A percentile compares a stretch with the other conserved stretches of the same genome.
These are phyloP conservation scores for Eufriesea mexicana DNA, from an alignment of 1,140 invertebrate species.

Conservation along the genomic window DNA sequence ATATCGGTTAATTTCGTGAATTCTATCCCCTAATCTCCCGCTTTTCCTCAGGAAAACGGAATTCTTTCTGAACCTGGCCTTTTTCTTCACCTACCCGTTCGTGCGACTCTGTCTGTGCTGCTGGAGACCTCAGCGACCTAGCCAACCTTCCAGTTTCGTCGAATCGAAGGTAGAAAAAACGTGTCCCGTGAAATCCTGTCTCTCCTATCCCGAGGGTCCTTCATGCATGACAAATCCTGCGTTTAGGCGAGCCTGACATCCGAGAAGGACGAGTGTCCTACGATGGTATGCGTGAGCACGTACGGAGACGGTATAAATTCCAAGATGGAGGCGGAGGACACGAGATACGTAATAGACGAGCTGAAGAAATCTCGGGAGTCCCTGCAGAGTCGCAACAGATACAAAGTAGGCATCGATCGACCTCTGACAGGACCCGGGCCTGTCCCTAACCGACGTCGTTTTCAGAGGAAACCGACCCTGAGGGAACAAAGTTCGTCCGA, in stretches of 20 bases:
- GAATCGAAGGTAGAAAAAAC: slow-evolving; percentile 61
- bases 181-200: not conserved
- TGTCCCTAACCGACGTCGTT: not conserved
- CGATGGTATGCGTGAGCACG: slow-evolving; percentile 59
- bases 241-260: not conserved
- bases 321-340: slow-evolving; percentile 68
- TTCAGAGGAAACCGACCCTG: not conserved
- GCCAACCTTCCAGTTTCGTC: not conserved
- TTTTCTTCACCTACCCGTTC: slow-evolving; percentile 63
- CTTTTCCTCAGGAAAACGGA: slow-evolving; percentile 40
- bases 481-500: slow-evolving; percentile 14
- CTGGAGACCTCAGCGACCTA: slow-evolving; percentile 11
- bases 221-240: not conserved
- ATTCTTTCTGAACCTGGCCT: slow-evolving; percentile 58
- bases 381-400: slow-evolving; percentile 55
- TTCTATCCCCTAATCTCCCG: not conserved
- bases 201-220: not conserved
- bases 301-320: slow-evolving; percentile 66
- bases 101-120: slow-evolving; percentile 44
- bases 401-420: slow-evolving; percentile 50
- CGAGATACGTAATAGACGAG: slow-evolving; percentile 69
- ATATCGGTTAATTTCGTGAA: no score
- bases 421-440: no score
- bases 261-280: slow-evolving; percentile 18
- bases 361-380: slow-evolving; percentile 70